Percentiles rank a stretch among this genome's conserved stretches.
These are phyloP conservation scores for Auanema freiburgensis DNA, from an alignment of 2,888 invertebrate genomes.

Conservation along the genomic window DNA sequence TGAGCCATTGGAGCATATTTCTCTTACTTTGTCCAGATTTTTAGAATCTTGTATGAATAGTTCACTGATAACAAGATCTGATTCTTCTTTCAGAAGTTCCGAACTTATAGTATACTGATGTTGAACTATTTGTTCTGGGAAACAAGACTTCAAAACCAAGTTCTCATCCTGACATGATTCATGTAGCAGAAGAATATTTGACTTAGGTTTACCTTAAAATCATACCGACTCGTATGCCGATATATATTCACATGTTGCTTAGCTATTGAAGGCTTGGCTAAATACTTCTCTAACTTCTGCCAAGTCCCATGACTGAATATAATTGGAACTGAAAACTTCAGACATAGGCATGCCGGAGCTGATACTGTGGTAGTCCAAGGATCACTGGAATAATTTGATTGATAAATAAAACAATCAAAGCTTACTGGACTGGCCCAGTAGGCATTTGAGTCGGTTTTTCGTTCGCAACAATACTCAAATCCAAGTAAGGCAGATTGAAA, in stretches of 20 bases:
- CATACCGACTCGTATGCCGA: constrained; percentile 23
- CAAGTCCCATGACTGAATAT: constrained; percentile 25
- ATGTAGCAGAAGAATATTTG: background rate
- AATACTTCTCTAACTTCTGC: constrained; percentile 20
- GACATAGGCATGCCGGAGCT: constrained; percentile 9
- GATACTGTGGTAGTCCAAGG: background rate
- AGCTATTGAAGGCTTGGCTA: constrained; percentile 25
- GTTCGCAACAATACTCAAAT: constrained; percentile 26
- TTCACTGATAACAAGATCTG: constrained; percentile 31
- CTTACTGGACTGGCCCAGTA: constrained; percentile 1
- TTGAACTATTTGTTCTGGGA: constrained; percentile 24
- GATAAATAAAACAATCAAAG: background rate
- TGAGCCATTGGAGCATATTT: background rate
- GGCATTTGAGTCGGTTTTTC: constrained; percentile 25
- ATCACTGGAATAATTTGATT: background rate
- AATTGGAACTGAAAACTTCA: constrained; percentile 17
- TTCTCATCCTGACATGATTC: constrained; percentile 1
- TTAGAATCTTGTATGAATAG: constrained; percentile 30
- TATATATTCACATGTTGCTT: constrained; percentile 33
- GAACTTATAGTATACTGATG: constrained; percentile 26
- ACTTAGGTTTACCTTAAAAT: constrained; percentile 16
- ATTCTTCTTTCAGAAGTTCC: constrained; percentile 25
- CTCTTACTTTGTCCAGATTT: constrained; percentile 22
- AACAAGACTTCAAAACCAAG: constrained; percentile 19
- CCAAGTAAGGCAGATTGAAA: constrained; percentile 27